Percentiles rank a stretch among this genome's conserved stretches.
phyloP scores from a whole-genome alignment of 2,797 vertebrate genomes.

The Xenentodon cancila region DNA sequence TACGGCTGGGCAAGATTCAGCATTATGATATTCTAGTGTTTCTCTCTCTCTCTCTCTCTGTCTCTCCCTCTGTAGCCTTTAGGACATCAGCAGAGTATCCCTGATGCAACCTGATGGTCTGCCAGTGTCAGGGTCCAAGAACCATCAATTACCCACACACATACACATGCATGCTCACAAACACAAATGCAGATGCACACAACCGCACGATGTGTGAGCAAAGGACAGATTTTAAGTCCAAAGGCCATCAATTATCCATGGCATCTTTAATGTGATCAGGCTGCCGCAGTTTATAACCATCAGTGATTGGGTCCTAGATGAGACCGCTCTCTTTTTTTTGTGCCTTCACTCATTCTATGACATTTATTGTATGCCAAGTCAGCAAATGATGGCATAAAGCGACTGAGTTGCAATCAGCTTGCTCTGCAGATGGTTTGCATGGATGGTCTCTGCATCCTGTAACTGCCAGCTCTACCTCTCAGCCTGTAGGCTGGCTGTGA shows the following conservation, averaged over 20 bases:
- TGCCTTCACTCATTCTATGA: constrained; percentile 27
- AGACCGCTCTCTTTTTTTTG: constrained; percentile 24
- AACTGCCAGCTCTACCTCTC: constrained; percentile 39
- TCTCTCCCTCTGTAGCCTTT: too few relatives aligned
- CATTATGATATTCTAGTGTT: constrained; percentile 11
- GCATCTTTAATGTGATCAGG: constrained; percentile 62
- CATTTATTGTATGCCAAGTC: constrained; percentile 49
- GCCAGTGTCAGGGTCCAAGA: constrained; percentile 52
- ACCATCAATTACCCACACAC: constrained; percentile 37
- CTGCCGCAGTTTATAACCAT: constrained; percentile 60
- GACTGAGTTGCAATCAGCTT: constrained; percentile 33
- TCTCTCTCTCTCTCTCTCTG: constrained; percentile 4
- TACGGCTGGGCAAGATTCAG: constrained; percentile 27
- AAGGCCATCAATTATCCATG: constrained; percentile 64
- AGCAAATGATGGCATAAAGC: constrained; percentile 47
- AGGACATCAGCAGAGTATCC: constrained; percentile 32
- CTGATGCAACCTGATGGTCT: constrained; percentile 45
- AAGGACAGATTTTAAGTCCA: constrained; percentile 46
- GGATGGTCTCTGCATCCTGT: constrained; percentile 40
- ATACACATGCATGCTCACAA: constrained; percentile 4
- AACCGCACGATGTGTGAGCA: constrained; percentile 23
- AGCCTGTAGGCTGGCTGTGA: constrained; percentile 19
- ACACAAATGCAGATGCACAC: neutral
- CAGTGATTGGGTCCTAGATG: constrained; percentile 48
- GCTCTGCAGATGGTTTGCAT: constrained; percentile 38